Conservation (phyloP, 2,113 vertebrate genomes). For the Hippocampus zosterae region DNA sequence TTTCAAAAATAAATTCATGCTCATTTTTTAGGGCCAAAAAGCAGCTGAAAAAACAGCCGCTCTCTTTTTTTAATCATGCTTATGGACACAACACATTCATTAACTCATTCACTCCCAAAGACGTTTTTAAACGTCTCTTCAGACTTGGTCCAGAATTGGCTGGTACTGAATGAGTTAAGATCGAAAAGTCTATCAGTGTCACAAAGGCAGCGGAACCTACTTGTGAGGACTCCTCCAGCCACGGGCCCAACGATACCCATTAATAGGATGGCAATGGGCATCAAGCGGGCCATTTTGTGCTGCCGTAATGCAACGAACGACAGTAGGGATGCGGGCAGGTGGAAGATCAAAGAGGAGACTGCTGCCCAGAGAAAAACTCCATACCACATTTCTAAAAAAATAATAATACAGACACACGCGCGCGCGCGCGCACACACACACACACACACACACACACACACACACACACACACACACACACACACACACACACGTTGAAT, state of each 20-base stretch:
- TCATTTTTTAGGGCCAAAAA: too few species aligned
- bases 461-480: not conserved
- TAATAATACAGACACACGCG: too few species aligned
- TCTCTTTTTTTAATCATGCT: too few species aligned
- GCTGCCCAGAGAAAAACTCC: conserved; percentile 93
- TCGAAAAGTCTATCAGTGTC: not conserved
- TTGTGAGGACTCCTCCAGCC: conserved; percentile 89
- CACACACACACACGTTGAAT: not conserved
- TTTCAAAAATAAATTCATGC: too few species aligned
- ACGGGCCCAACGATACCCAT: conserved; percentile 94
- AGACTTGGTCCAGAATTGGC: too few species aligned
- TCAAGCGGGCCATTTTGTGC: conserved; percentile 89
- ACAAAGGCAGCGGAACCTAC: conserved; percentile 70
- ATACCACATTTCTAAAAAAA: conserved; percentile 92
- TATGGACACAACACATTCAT: too few species aligned
- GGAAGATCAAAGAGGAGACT: conserved; percentile 89
- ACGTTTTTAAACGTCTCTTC: too few species aligned
- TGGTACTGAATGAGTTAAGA: not conserved
- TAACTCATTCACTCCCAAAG: too few species aligned
- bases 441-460: not conserved
- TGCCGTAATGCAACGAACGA: conserved; percentile 85
- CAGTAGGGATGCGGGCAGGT: conserved; percentile 85
- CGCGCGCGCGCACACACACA: too few species aligned
- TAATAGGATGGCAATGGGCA: conserved; percentile 88
- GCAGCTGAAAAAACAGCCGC: too few species aligned